Evolutionary conservation across 2,888 invertebrate species (phyloP).

Genomic region (Priocnemis perturbator): DNA sequence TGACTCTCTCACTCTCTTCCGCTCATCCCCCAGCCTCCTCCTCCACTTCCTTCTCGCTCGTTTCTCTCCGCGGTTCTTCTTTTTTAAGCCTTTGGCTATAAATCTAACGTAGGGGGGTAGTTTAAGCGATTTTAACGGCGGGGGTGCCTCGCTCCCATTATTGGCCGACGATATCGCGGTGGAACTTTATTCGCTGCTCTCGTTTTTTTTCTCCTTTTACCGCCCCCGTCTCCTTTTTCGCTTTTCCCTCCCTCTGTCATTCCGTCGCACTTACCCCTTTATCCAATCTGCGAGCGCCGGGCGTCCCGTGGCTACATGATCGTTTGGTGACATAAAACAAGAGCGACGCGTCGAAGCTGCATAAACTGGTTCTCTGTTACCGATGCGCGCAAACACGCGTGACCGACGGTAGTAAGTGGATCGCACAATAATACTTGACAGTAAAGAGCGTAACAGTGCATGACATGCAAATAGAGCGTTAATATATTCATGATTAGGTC

Average conservation of each 20-base stretch:
- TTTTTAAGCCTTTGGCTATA: slow-evolving; percentile 57
- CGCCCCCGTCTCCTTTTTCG: slow-evolving; percentile 17
- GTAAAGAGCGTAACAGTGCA: slow-evolving; percentile 20
- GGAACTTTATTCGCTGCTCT: slow-evolving; percentile 32
- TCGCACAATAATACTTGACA: neutral
- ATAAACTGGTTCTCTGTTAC: no score
- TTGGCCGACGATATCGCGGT: slow-evolving; percentile 58
- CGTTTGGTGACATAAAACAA: slow-evolving; percentile 17
- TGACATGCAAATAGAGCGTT: no score
- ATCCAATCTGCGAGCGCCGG: no score
- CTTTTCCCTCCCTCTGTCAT: no score
- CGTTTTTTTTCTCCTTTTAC: slow-evolving; percentile 14
- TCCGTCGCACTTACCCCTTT: no score
- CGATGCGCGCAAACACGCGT: neutral
- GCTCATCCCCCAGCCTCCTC: slow-evolving; percentile 5
- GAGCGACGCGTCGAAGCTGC: no score
- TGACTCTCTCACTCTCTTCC: no score
- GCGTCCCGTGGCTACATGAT: no score
- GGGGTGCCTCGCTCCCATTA: slow-evolving; percentile 54
- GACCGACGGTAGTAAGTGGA: neutral
- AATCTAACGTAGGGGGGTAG: slow-evolving; percentile 62
- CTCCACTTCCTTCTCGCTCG: slow-evolving; percentile 34
- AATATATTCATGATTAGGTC: no score
- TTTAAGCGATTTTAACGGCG: slow-evolving; percentile 69
- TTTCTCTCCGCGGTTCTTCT: neutral